Conservation (phyloP, 2,113 vertebrate species). For the Lophochroa leadbeateri region DNA sequence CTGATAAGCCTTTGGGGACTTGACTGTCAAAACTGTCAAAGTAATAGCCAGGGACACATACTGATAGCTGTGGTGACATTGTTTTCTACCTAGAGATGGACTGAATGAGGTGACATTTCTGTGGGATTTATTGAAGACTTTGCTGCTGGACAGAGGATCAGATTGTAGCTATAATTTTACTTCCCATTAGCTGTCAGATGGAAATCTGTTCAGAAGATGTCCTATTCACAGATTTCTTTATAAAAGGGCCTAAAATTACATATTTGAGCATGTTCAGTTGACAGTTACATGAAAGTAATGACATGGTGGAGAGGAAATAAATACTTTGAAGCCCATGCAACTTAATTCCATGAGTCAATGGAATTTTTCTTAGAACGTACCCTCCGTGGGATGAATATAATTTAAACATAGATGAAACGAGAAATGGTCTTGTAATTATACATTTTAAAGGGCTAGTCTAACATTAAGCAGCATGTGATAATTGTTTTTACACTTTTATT, state of each 20-base stretch:
- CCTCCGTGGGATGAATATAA: not conserved
- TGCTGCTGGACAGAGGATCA: conserved; percentile 1
- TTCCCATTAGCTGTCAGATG: conserved; percentile 67
- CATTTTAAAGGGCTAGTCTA: conserved; percentile 6
- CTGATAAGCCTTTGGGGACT: not conserved
- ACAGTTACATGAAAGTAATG: conserved; percentile 72
- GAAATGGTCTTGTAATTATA: conserved; percentile 29
- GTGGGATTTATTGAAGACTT: conserved; percentile 34
- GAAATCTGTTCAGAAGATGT: conserved; percentile 55
- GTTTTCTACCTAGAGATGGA: conserved; percentile 5
- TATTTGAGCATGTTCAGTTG: conserved; percentile 66
- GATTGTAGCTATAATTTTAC: conserved; percentile 65
- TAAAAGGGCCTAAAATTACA: conserved; percentile 71
- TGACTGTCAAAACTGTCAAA: conserved; percentile 22
- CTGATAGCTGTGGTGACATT: not conserved
- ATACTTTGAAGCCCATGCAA: conserved; percentile 52
- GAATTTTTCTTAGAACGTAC: conserved; percentile 16
- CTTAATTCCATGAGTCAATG: conserved; percentile 13
- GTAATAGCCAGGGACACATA: not conserved
- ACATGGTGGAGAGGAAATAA: conserved; percentile 60
- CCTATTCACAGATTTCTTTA: conserved; percentile 57
- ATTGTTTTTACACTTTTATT: not conserved
- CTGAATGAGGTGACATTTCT: not conserved
- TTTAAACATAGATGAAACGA: conserved; percentile 46
- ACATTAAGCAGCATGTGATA: not conserved